These are phyloP conservation scores for Drosophila pandora DNA, from an alignment of 1,140 invertebrate species.

Conservation along the genomic window DNA sequence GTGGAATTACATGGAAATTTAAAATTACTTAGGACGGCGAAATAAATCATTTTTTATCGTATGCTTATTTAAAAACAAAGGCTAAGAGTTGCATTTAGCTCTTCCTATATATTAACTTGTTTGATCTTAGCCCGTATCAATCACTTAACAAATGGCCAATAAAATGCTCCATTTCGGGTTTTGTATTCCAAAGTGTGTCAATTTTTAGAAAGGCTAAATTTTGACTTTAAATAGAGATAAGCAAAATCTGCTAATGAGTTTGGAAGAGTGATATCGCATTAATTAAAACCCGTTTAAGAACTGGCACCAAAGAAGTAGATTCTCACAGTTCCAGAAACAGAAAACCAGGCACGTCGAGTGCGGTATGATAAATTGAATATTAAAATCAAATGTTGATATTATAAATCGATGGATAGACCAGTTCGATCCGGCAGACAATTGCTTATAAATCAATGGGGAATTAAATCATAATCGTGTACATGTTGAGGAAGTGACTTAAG, in stretches of 20 bases:
- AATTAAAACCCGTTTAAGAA: conserved; percentile 40
- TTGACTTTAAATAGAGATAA: conserved; percentile 26
- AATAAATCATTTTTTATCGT: conserved; percentile 6
- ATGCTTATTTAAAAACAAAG: not conserved
- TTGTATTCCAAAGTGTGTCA: conserved; percentile 19
- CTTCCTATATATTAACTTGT: not conserved
- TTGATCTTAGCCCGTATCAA: not conserved
- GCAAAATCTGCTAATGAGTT: conserved; percentile 31
- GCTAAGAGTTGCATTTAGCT: not conserved
- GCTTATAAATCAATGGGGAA: conserved; percentile 29
- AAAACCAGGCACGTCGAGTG: not conserved
- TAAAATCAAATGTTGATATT: conserved; percentile 36
- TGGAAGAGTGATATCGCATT: conserved; percentile 34
- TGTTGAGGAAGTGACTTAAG: conserved; percentile 55
- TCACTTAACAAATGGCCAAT: conserved; percentile 14
- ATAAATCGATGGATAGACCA: conserved; percentile 34
- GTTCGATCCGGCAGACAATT: conserved; percentile 23
- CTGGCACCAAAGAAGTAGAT: conserved; percentile 29
- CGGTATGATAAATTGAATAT: not conserved
- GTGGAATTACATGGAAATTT: conserved; percentile 20
- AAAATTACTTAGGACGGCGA: not conserved
- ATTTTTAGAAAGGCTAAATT: conserved; percentile 43
- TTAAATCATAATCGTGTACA: conserved; percentile 41
- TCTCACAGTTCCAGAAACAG: conserved; percentile 28
- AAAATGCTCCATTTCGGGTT: conserved; percentile 4